Evolutionary conservation across 2,888 invertebrate genomes (phyloP).

Genomic region (Drosophila sordidula): DNA sequence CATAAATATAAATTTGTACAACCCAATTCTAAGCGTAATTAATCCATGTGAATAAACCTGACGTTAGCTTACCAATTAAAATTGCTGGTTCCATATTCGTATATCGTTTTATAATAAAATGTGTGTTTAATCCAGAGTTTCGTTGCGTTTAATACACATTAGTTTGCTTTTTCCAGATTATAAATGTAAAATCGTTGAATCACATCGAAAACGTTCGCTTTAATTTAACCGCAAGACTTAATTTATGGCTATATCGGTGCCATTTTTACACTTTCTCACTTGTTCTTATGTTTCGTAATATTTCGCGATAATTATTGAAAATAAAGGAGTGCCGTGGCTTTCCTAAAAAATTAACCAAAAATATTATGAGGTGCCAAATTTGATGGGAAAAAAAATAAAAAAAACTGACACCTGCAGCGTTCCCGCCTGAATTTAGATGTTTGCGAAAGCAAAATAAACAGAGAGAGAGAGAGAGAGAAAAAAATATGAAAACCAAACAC

Average conservation of each 20-base stretch:
- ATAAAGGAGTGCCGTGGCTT: slow-evolving; percentile 46
- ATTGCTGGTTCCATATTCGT: slow-evolving; percentile 71
- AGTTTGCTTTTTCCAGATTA: slow-evolving; percentile 11
- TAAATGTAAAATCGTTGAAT: slow-evolving; percentile 51
- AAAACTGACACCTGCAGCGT: slow-evolving; percentile 60
- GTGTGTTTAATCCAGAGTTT: slow-evolving; percentile 41
- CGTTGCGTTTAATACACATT: slow-evolving; percentile 41
- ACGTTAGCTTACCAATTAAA: slow-evolving; percentile 70
- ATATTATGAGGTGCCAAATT: slow-evolving; percentile 34
- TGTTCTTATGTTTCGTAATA: slow-evolving; percentile 37
- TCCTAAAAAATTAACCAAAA: slow-evolving; percentile 12
- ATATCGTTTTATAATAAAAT: slow-evolving; percentile 17
- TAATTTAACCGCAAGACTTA: slow-evolving; percentile 15
- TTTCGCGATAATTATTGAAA: slow-evolving; percentile 58
- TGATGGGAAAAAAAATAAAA: slow-evolving; percentile 27
- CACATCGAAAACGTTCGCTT: slow-evolving; percentile 45
- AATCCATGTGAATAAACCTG: neutral
- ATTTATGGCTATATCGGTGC: slow-evolving; percentile 30
- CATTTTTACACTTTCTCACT: slow-evolving; percentile 43
- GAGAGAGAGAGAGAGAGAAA: slow-evolving; percentile 2
- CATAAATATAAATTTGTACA: too few species aligned
- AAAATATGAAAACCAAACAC: slow-evolving; percentile 36
- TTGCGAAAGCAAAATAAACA: slow-evolving; percentile 47
- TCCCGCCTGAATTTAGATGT: slow-evolving; percentile 38
- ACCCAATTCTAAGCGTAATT: too few species aligned